Evolutionary conservation across 2,888 invertebrate species (phyloP).

Genomic region (Dermolepida albohirtum): DNA sequence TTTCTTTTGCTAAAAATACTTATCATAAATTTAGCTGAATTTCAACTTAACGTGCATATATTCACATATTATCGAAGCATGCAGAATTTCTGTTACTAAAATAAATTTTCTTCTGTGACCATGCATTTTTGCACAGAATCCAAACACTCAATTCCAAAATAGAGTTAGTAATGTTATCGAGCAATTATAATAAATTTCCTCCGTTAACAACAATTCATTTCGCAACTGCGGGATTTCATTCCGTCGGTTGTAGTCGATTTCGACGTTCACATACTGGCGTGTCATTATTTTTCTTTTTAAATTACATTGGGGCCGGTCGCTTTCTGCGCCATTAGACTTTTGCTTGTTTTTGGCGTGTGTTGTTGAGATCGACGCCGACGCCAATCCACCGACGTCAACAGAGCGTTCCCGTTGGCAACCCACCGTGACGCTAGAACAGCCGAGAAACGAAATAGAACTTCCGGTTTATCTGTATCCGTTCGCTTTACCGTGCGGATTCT

Average conservation of each 20-base stretch:
- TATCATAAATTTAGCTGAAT: too few species aligned
- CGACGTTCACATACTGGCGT: slow-evolving; percentile 14
- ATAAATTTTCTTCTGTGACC: slow-evolving; percentile 10
- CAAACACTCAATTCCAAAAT: slow-evolving; percentile 33
- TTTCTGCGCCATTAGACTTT: slow-evolving; percentile 58
- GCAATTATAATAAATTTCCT: slow-evolving; percentile 24
- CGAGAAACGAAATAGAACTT: slow-evolving; percentile 54
- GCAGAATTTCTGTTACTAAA: background rate
- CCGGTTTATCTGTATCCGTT: slow-evolving; percentile 50
- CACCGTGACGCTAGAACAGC: slow-evolving; percentile 54
- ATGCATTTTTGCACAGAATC: slow-evolving; percentile 12
- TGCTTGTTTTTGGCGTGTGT: slow-evolving; percentile 56
- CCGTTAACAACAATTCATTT: slow-evolving; percentile 29
- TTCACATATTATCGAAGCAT: too few species aligned
- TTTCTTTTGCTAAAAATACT: too few species aligned
- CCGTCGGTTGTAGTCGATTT: slow-evolving; percentile 18
- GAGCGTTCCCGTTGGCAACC: slow-evolving; percentile 53
- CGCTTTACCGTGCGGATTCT: slow-evolving; percentile 19
- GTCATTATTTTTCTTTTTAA: slow-evolving; percentile 45
- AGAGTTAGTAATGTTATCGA: slow-evolving; percentile 17
- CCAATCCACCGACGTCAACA: slow-evolving; percentile 54
- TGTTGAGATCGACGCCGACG: slow-evolving; percentile 47
- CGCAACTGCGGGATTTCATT: slow-evolving; percentile 30
- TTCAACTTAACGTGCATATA: too few species aligned
- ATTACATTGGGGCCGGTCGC: slow-evolving; percentile 46